phyloP scores from a whole-genome alignment of 2,113 vertebrate species.

The Rhinichthys klamathensis region DNA sequence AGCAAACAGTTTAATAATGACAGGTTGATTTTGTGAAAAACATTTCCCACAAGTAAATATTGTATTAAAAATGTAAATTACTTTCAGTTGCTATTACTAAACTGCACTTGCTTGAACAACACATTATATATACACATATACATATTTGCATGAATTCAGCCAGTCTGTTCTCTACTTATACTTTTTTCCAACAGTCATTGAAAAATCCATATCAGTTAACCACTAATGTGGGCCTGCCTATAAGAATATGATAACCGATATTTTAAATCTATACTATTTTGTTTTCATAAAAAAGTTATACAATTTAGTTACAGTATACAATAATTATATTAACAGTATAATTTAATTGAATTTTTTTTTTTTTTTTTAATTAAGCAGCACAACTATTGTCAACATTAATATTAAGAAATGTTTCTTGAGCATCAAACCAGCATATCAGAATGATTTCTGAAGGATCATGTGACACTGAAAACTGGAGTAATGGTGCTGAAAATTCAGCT shows the following conservation, averaged over 20 bases:
- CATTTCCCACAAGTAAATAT: not conserved
- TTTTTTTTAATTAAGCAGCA: not conserved
- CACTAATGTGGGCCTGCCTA: no score
- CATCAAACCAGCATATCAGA: not conserved
- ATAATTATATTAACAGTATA: not conserved
- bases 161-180: not conserved
- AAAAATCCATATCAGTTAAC: not conserved
- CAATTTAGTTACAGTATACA: no score
- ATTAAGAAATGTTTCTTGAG: not conserved
- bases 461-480: not conserved
- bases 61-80: not conserved
- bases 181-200: no score
- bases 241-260: not conserved
- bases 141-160: not conserved
- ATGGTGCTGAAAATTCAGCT: not conserved
- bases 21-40: not conserved
- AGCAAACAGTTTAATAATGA: not conserved
- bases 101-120: not conserved
- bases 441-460: not conserved
- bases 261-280: not conserved
- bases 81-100: not conserved
- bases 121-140: not conserved
- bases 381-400: not conserved
- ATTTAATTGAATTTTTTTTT: no score
- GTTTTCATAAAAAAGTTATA: not conserved